Evolutionary conservation across 1,140 invertebrate genomes (phyloP).

Genomic region (Heliconius nattereri): DNA sequence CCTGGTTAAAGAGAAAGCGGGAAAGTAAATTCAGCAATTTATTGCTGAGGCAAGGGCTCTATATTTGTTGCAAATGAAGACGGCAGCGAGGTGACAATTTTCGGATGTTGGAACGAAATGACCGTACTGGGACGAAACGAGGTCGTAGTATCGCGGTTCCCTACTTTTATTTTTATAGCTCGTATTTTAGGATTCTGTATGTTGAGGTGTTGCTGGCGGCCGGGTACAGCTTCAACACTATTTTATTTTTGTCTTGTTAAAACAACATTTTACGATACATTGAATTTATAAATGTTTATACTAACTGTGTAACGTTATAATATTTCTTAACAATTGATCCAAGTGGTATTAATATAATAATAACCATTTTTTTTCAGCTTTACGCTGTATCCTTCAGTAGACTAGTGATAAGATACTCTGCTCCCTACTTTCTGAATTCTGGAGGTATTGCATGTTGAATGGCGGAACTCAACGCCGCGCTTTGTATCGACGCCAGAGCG

Average conservation of each 20-base stretch:
- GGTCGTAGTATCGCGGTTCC: slow-evolving; percentile 54
- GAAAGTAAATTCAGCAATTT: slow-evolving; percentile 76
- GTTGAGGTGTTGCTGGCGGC: slow-evolving; percentile 39
- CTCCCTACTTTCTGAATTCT: no score
- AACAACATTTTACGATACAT: not conserved
- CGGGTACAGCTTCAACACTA: slow-evolving; percentile 26
- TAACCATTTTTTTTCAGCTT: not conserved
- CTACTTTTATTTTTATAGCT: slow-evolving; percentile 54
- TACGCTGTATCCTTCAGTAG: not conserved
- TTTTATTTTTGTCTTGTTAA: slow-evolving; percentile 30
- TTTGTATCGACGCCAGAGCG: no score
- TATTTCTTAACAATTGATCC: not conserved
- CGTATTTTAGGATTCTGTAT: slow-evolving; percentile 43
- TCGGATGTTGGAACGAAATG: slow-evolving; percentile 66
- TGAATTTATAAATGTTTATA: not conserved
- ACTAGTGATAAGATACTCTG: not conserved
- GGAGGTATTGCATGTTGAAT: no score
- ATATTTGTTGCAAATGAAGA: slow-evolving; percentile 79
- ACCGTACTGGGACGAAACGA: slow-evolving; percentile 61
- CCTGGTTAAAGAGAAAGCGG: slow-evolving; percentile 62
- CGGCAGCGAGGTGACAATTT: slow-evolving; percentile 74
- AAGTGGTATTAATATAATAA: no score
- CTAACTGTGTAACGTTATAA: not conserved
- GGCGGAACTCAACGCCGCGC: no score
- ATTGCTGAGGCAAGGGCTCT: slow-evolving; percentile 66